These are phyloP conservation scores for Odontamblyopus lacepedii DNA, from an alignment of 2,797 vertebrate genomes.

Conservation along the genomic window DNA sequence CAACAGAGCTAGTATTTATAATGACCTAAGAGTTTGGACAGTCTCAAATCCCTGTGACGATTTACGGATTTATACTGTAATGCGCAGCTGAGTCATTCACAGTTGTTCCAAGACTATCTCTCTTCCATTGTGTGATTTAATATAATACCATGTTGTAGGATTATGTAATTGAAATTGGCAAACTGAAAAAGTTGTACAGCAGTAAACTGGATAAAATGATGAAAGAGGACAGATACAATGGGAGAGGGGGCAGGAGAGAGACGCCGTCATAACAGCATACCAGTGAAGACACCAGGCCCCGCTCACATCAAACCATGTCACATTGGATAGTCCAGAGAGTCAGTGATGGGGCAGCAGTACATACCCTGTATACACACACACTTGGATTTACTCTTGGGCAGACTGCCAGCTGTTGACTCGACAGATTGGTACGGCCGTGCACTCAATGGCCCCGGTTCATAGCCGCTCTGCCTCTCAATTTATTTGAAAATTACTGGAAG, in stretches of 20 bases:
- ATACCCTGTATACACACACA: conserved; percentile 58
- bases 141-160: conserved; percentile 37
- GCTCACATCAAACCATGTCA: conserved; percentile 68
- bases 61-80: conserved; percentile 8
- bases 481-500: conserved; percentile 67
- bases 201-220: conserved; percentile 19
- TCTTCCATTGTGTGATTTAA: conserved; percentile 23
- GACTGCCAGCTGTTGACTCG: conserved; percentile 75
- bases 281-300: conserved; percentile 61
- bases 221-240: conserved; percentile 36
- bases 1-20: not conserved
- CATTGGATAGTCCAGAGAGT: conserved; percentile 66
- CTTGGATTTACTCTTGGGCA: conserved; percentile 44
- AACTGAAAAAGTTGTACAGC: conserved; percentile 16
- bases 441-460: conserved; percentile 74
- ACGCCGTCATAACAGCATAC: conserved; percentile 71
- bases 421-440: conserved; percentile 71
- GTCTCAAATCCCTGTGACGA: not conserved
- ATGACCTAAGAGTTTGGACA: not conserved
- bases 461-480: conserved; percentile 58
- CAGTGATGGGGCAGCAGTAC: conserved; percentile 68
- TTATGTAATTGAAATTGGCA: conserved; percentile 15
- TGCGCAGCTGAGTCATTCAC: conserved; percentile 12
- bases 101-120: conserved; percentile 24
- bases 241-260: conserved; percentile 39